These are phyloP conservation scores for Calephelis perditalis DNA, from an alignment of 2,888 invertebrate genomes.

Conservation along the genomic window DNA sequence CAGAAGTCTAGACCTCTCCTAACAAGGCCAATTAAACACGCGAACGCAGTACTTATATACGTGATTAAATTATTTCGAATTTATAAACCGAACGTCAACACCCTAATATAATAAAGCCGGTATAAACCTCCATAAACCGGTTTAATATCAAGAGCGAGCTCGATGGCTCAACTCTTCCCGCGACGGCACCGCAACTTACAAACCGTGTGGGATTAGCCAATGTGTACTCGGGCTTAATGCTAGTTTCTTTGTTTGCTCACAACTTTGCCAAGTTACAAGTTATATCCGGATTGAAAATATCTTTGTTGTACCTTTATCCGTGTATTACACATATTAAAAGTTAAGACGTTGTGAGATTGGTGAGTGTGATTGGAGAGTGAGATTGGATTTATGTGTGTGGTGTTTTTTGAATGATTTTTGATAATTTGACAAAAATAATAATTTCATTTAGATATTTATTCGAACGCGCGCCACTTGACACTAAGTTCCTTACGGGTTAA, in stretches of 20 bases:
- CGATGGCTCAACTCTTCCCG: constrained; percentile 58
- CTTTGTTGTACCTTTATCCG: no score
- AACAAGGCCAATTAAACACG: constrained; percentile 33
- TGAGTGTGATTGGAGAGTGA: no score
- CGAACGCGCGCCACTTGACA: no score
- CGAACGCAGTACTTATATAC: constrained; percentile 30
- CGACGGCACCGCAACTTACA: constrained; percentile 50
- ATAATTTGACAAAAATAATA: no score
- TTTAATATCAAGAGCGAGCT: constrained; percentile 64
- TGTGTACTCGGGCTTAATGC: constrained; percentile 48
- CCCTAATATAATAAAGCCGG: constrained; percentile 73
- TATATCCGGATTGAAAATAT: constrained; percentile 19
- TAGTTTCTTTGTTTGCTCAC: constrained; percentile 53
- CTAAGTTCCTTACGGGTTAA: no score
- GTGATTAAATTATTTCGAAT: constrained; percentile 58
- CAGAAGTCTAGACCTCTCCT: constrained; percentile 21
- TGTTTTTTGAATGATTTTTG: no score
- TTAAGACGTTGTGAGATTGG: no score
- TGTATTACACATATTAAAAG: no score
- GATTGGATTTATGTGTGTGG: no score
- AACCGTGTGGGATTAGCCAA: constrained; percentile 51
- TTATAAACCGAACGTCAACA: constrained; percentile 51
- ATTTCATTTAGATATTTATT: no score
- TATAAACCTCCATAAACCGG: constrained; percentile 66
- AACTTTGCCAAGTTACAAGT: constrained; percentile 23